Conservation (phyloP, 92 coral and sea anemone species). For the Parazoanthus darwini region DNA sequence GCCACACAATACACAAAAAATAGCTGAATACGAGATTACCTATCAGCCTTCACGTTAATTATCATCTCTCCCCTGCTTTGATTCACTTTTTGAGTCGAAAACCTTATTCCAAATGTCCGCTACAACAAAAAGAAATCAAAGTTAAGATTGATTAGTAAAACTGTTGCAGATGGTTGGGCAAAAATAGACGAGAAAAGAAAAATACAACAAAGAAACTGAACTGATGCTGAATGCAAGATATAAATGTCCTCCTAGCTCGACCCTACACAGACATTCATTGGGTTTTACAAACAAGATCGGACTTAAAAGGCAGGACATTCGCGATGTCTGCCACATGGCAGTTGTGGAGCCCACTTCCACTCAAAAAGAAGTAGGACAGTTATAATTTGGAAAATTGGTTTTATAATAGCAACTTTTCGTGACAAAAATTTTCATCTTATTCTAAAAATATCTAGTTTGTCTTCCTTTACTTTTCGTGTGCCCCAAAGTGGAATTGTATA, state of each 20-base stretch:
- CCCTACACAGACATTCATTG: background rate
- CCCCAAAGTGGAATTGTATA: too few species aligned
- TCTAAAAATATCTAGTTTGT: too few species aligned
- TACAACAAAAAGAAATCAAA: background rate
- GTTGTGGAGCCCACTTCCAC: too few species aligned
- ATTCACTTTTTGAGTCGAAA: slow-evolving; percentile 13
- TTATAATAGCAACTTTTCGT: too few species aligned
- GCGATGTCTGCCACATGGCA: too few species aligned
- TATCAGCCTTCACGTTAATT: background rate
- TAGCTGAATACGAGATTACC: background rate
- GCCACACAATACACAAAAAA: too few species aligned
- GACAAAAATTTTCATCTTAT: too few species aligned
- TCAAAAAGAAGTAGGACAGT: too few species aligned
- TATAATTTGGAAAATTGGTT: too few species aligned
- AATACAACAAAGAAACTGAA: background rate
- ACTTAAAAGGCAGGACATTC: too few species aligned
- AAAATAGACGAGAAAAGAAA: background rate
- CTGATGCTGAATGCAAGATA: too few species aligned
- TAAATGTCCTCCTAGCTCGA: background rate
- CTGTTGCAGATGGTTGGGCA: background rate
- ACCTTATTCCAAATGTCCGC: slow-evolving; percentile 36
- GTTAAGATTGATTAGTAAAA: background rate
- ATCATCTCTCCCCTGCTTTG: background rate
- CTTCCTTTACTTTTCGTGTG: too few species aligned
- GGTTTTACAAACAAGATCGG: background rate